Evolutionary conservation across 2,797 vertebrate species (phyloP), one percentile per base, ranked within the genome.

Genomic region (Oreortyx pictus): DNA sequence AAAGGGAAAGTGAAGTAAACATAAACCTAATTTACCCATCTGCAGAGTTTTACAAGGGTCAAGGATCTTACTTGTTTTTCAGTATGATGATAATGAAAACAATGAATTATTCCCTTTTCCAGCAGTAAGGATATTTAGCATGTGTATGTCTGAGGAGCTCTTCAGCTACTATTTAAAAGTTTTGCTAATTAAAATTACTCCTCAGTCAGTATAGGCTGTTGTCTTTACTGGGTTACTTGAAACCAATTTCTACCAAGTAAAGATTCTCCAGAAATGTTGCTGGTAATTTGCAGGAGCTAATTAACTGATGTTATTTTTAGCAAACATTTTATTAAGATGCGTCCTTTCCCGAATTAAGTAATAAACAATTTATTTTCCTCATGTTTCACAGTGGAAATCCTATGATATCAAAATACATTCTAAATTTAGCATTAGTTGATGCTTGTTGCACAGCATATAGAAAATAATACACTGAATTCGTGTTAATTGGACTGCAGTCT

Each of bases 211-310:
- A 67, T 22, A 18, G 75, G 22, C 20, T 27, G 4, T 57, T 57
- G 44, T 76, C 52, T 90, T 65, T 92, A 22, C 75, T 75, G 70
- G 12, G 27, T 88, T 91, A 74, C 52, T 83, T 60, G 56, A 37
- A 94, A 94, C 35, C 41, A 39, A 1, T 89, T 94, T 72, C 47
- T 89, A 11, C 33, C 44, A 85, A 52, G n/a, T 70, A 37, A 77
- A 88, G 60, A 24, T 35, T 83, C 18, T 39, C 43, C 71, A 70
- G 66, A 68, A 86, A 47, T 37, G 35, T 67, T 80, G 23, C 35
- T 85, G 57, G 33, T 72, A 68, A 89, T 93, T 80, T 84, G 15
- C 59, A 80, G 75, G 57, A 82, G 41, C 75, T 90, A 61, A 80
- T 88, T 80, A 79, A 74, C 9, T 86, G 65, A 64, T 44, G 33